Evolutionary conservation across 2,797 vertebrate genomes (phyloP).

Genomic region (Nyctibius grandis): DNA sequence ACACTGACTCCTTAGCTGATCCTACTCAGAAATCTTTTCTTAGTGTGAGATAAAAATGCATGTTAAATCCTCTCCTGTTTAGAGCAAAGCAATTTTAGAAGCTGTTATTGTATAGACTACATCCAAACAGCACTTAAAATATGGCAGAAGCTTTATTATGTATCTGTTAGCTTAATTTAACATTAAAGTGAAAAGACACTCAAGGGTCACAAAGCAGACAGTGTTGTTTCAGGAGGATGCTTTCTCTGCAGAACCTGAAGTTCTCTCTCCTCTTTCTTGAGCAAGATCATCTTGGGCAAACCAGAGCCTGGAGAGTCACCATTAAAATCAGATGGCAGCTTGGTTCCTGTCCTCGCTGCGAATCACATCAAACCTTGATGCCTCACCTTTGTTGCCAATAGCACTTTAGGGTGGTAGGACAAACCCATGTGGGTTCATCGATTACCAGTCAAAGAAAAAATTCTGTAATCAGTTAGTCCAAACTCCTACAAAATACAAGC

Average conservation of each 20-base stretch:
- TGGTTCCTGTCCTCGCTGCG: background rate
- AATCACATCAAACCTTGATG: background rate
- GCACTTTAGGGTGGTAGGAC: background rate
- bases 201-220: background rate
- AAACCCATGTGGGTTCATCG: background rate
- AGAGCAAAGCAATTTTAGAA: background rate
- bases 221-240: background rate
- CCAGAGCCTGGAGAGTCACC: background rate
- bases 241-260: background rate
- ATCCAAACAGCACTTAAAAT: background rate
- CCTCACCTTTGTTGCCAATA: background rate
- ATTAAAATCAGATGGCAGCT: background rate
- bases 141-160: background rate
- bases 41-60: background rate
- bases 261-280: background rate
- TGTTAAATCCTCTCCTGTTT: background rate
- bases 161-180: background rate
- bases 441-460: background rate
- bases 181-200: background rate
- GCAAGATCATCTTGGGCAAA: background rate
- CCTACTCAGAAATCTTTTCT: background rate
- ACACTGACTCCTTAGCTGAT: background rate
- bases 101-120: background rate
- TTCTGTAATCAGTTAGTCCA: background rate
- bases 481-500: background rate